A percentile compares a stretch with the other conserved stretches of the same genome.
phyloP scores from a whole-genome alignment of 1,140 invertebrate species.

The Euwallacea fornicatus region DNA sequence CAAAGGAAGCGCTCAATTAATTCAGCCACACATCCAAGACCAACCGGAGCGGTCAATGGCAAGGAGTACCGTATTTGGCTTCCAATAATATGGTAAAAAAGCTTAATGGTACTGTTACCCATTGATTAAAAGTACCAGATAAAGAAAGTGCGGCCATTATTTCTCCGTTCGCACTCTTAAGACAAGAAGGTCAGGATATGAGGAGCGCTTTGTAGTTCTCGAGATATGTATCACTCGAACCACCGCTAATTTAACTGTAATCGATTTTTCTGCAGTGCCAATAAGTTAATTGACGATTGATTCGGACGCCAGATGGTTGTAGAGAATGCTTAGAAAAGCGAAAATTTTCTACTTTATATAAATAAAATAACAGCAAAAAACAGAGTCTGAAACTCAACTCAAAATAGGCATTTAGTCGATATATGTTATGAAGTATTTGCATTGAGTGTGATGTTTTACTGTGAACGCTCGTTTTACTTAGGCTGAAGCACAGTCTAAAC shows the following conservation, averaged over 20 bases:
- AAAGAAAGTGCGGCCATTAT: constrained; percentile 27
- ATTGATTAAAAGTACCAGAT: constrained; percentile 35
- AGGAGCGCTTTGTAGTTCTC: constrained; percentile 21
- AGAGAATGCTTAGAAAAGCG: too few relatives aligned
- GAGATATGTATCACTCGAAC: constrained; percentile 26
- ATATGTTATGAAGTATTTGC: too few relatives aligned
- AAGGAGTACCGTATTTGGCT: constrained; percentile 6
- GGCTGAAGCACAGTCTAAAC: too few relatives aligned
- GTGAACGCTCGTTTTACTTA: too few relatives aligned
- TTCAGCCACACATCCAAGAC: neutral
- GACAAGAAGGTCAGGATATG: constrained; percentile 28
- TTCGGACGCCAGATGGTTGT: neutral
- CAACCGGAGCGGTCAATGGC: constrained; percentile 3
- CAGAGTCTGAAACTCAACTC: too few relatives aligned
- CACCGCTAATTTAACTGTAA: constrained; percentile 30
- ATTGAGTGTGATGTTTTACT: too few relatives aligned
- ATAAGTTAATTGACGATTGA: constrained; percentile 10
- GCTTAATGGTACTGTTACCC: constrained; percentile 26
- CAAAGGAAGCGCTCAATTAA: too few relatives aligned
- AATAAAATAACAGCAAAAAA: too few relatives aligned
- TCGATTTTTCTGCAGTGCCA: neutral
- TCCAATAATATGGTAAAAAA: constrained; percentile 28
- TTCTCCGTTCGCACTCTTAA: constrained; percentile 30
- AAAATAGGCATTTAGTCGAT: too few relatives aligned
- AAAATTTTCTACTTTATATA: too few relatives aligned